Conservation (phyloP, 2,797 vertebrate species). For the Cyclopterus lumpus region DNA sequence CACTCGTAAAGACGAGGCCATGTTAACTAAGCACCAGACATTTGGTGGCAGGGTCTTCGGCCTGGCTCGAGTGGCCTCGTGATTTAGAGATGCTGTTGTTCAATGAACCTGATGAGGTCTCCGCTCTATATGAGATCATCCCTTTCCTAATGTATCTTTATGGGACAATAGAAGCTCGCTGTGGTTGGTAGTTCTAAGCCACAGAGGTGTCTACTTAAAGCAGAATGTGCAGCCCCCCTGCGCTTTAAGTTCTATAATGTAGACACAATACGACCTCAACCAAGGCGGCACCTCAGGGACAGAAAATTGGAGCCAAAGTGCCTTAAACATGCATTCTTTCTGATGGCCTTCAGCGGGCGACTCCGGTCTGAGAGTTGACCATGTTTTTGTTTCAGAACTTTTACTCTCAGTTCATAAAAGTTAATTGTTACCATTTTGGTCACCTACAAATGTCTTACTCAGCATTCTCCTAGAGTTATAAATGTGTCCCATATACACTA, state of each 20-base stretch:
- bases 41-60: constrained; percentile 41
- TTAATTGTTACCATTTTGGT: not conserved
- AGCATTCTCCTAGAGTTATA: not conserved
- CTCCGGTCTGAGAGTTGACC: too few species aligned
- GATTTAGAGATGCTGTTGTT: constrained; percentile 5
- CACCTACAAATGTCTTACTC: not conserved
- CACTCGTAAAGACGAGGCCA: constrained; percentile 46
- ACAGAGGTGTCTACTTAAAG: not conserved
- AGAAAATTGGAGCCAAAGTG: not conserved
- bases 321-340: not conserved
- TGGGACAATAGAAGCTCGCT: constrained; percentile 9
- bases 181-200: not conserved
- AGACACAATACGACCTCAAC: not conserved
- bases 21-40: constrained; percentile 63
- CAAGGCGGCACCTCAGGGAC: not conserved
- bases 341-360: not conserved
- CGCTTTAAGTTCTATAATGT: not conserved
- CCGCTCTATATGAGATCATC: constrained; percentile 1
- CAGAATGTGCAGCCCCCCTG: not conserved
- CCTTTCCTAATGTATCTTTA: constrained; percentile 4
- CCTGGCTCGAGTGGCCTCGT: constrained; percentile 26
- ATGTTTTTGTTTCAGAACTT: not conserved
- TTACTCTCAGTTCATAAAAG: not conserved
- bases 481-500: not conserved
- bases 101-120: constrained; percentile 36